Evolutionary conservation across 2,113 vertebrate genomes (phyloP).

Genomic region (Trematomus loennbergii): DNA sequence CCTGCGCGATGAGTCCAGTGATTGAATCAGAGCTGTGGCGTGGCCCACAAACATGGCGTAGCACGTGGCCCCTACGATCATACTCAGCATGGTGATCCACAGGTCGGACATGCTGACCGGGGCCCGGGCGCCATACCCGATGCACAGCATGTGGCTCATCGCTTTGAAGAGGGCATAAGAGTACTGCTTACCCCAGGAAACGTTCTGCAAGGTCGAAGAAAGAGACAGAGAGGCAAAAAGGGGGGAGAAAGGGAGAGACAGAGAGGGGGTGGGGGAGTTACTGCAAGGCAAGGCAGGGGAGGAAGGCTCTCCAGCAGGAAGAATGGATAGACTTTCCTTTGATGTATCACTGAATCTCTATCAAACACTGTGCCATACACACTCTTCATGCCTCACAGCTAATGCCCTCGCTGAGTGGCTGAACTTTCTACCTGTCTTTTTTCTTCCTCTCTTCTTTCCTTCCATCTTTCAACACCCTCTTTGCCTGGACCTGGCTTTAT

Average conservation of each 20-base stretch:
- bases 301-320: constrained; percentile 39
- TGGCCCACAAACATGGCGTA: constrained; percentile 99
- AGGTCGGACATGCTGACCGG: constrained; percentile 99
- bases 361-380: constrained; percentile 46
- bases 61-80: constrained; percentile 98
- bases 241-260: constrained; percentile 54
- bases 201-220: constrained; percentile 87
- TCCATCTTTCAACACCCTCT: constrained; percentile 9
- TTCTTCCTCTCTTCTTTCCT: constrained; percentile 21
- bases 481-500: constrained; percentile 19
- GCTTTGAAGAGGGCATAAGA: constrained; percentile 99
- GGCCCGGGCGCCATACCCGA: constrained; percentile 95
- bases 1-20: constrained; percentile 94
- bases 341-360: constrained; percentile 67
- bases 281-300: constrained; percentile 54
- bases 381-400: constrained; percentile 55
- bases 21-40: constrained; percentile 97
- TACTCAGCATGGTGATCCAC: constrained; percentile 99
- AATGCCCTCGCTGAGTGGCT: constrained; percentile 38
- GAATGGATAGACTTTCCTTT: constrained; percentile 45
- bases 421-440: constrained; percentile 41
- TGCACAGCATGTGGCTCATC: constrained; percentile 99
- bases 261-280: constrained; percentile 67
- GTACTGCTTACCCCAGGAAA: constrained; percentile 99
- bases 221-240: constrained; percentile 47